Evolutionary conservation across 2,113 vertebrate genomes (phyloP).

Genomic region (Hippopotamus amphibius): DNA sequence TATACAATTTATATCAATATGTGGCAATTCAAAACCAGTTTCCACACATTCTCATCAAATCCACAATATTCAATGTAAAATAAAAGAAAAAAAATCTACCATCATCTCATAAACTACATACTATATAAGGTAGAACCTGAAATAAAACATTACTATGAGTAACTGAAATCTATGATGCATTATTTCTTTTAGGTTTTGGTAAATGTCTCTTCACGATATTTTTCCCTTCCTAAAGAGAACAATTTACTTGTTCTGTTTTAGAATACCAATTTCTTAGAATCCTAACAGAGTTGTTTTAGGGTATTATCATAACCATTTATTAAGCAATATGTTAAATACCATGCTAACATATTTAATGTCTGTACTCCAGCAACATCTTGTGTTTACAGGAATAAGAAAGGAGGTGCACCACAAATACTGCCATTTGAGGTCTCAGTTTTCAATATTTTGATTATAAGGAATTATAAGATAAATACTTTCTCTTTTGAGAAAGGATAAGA

Average conservation of each 20-base stretch:
- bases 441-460: background rate
- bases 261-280: constrained; percentile 56
- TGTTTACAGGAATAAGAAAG: constrained; percentile 37
- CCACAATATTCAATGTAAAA: constrained; percentile 52
- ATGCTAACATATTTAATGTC: constrained; percentile 32
- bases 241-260: constrained; percentile 47
- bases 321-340: constrained; percentile 19
- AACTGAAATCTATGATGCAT: constrained; percentile 50
- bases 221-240: constrained; percentile 12
- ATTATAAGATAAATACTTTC: constrained; percentile 49
- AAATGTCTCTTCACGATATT: background rate
- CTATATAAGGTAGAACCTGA: background rate
- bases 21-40: constrained; percentile 51
- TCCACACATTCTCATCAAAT: constrained; percentile 55
- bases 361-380: constrained; percentile 17
- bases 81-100: constrained; percentile 37
- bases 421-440: constrained; percentile 55
- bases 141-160: constrained; percentile 45
- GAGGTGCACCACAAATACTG: background rate
- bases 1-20: constrained; percentile 25
- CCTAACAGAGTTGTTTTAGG: constrained; percentile 31
- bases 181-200: constrained; percentile 54
- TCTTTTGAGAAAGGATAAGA: constrained; percentile 50
- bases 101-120: background rate
- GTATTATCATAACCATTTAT: constrained; percentile 49